phyloP scores from a whole-genome alignment of 2,888 invertebrate genomes.

The Mimachlamys varia region DNA sequence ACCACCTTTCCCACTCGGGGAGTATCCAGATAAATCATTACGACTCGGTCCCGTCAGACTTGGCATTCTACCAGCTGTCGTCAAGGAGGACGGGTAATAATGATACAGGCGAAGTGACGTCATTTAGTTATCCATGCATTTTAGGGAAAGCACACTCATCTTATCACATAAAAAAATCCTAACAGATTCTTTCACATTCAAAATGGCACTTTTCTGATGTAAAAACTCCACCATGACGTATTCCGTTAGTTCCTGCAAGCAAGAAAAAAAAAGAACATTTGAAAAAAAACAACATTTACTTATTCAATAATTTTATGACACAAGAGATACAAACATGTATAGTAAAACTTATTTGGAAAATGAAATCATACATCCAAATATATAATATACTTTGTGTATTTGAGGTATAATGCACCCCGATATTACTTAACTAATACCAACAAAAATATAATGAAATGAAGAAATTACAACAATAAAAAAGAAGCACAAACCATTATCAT shows the following conservation, averaged over 20 bases:
- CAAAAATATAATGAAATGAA: too few species aligned
- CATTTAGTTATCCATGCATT: constrained; percentile 22
- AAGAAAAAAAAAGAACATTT: neutral
- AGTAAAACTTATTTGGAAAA: too few species aligned
- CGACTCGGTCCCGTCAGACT: neutral
- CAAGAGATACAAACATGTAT: too few species aligned
- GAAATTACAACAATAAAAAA: too few species aligned
- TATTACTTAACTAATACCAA: too few species aligned
- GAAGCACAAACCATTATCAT: too few species aligned
- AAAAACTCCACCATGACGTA: neutral
- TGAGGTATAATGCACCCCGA: too few species aligned
- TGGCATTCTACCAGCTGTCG: neutral
- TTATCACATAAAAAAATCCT: neutral
- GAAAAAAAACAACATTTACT: too few species aligned
- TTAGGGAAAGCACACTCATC: neutral
- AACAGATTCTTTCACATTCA: neutral
- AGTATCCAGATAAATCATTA: neutral
- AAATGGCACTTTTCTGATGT: neutral
- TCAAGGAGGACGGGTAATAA: neutral
- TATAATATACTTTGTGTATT: too few species aligned
- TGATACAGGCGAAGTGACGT: neutral
- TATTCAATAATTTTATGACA: too few species aligned
- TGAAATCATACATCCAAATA: too few species aligned
- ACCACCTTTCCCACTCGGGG: neutral
- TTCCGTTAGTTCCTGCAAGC: neutral